A percentile compares a stretch with the other conserved stretches of the same genome.
These are phyloP conservation scores for Scaptomyza cyrtandrae DNA, from an alignment of 2,888 invertebrate species.

Conservation along the genomic window DNA sequence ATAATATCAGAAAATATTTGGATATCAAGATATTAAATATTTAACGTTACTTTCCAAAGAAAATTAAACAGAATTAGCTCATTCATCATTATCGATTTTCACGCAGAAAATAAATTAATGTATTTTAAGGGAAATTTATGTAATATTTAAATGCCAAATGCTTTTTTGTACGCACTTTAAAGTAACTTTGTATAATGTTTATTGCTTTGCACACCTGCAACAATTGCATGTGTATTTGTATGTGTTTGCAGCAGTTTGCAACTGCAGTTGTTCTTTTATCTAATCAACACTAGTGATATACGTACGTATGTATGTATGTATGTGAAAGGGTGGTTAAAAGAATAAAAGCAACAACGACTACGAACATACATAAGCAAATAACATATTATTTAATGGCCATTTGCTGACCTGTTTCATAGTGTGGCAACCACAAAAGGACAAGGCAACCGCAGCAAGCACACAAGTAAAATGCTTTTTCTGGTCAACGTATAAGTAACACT, in stretches of 20 bases:
- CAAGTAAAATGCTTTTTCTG: conserved; percentile 62
- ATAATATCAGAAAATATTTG: too few species aligned
- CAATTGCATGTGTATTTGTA: conserved; percentile 9
- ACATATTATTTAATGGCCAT: conserved; percentile 42
- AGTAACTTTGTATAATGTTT: not conserved
- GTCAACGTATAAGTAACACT: conserved; percentile 28
- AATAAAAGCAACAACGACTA: not conserved
- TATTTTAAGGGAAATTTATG: not conserved
- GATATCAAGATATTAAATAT: too few species aligned
- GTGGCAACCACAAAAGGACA: conserved; percentile 47
- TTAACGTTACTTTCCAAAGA: not conserved
- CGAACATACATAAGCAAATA: conserved; percentile 6
- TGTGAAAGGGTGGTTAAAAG: not conserved
- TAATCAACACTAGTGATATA: conserved; percentile 16
- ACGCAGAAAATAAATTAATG: not conserved
- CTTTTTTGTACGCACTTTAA: not conserved
- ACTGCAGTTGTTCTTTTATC: conserved; percentile 35
- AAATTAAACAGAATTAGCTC: not conserved
- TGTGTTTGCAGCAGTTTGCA: not conserved
- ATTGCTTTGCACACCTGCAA: not conserved
- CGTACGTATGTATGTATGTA: not conserved
- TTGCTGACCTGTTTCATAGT: conserved; percentile 42
- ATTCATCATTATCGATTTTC: not conserved
- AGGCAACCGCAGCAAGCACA: conserved; percentile 54
- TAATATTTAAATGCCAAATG: not conserved